These are phyloP conservation scores for Drosophila pullipes DNA, from an alignment of 2,888 invertebrate genomes.

Conservation along the genomic window DNA sequence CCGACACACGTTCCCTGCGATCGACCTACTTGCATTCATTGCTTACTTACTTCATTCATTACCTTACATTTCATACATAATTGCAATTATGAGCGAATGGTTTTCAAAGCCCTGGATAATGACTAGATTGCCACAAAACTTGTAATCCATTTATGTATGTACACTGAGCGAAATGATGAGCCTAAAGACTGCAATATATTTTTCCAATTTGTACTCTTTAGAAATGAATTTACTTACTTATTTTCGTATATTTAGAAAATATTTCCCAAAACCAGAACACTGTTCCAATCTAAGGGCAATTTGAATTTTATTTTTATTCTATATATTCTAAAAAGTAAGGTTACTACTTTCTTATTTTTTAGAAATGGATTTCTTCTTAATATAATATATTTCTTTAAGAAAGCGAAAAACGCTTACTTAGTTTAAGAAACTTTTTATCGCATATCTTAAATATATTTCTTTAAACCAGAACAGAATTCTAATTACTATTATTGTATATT, in stretches of 20 bases:
- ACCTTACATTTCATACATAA: conserved; percentile 20
- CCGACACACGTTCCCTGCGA: neutral
- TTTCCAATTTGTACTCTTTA: neutral
- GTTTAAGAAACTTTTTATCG: too few species aligned
- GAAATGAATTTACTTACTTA: neutral
- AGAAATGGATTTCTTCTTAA: too few species aligned
- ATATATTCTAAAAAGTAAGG: too few species aligned
- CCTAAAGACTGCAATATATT: neutral
- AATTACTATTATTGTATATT: too few species aligned
- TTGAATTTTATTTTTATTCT: too few species aligned
- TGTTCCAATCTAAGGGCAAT: neutral
- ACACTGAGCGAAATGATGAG: neutral
- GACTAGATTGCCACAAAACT: conserved; percentile 32
- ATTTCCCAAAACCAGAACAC: neutral
- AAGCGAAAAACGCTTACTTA: too few species aligned
- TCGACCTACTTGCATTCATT: neutral
- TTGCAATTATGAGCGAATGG: conserved; percentile 57
- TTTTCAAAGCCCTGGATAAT: conserved; percentile 50
- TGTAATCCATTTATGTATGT: neutral
- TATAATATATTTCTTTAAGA: too few species aligned
- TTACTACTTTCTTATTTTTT: too few species aligned
- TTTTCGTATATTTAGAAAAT: neutral
- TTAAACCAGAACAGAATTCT: too few species aligned
- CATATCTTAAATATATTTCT: too few species aligned
- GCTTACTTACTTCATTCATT: neutral